Conservation (phyloP, 2,113 vertebrate genomes). For the Brienomyrus brachyistius region DNA sequence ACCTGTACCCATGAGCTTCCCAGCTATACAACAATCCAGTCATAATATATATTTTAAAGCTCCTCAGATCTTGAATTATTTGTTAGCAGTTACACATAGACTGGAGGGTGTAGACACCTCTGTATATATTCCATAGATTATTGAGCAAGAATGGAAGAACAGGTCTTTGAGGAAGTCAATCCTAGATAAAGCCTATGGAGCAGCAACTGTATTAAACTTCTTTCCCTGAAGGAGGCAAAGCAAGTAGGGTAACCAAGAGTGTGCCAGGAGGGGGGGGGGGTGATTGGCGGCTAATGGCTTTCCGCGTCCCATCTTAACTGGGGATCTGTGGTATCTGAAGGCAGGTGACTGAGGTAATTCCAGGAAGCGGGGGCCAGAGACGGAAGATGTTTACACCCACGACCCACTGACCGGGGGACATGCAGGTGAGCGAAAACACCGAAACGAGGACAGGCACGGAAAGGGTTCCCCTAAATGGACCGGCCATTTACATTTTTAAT, state of each 20-base stretch:
- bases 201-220: neutral
- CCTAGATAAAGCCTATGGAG: neutral
- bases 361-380: neutral
- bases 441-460: neutral
- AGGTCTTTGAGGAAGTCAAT: neutral
- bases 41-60: neutral
- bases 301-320: slow-evolving; percentile 69
- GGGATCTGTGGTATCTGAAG: slow-evolving; percentile 69
- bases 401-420: slow-evolving; percentile 20
- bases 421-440: neutral
- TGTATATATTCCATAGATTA: neutral
- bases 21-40: neutral
- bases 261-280: slow-evolving; percentile 29
- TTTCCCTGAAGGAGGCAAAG: neutral
- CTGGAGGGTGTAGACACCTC: neutral
- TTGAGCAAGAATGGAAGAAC: neutral
- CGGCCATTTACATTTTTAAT: neutral
- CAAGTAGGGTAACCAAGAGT: neutral
- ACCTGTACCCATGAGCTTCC: neutral
- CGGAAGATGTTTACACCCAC: slow-evolving; percentile 45
- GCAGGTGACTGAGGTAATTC: slow-evolving; percentile 59
- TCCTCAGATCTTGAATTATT: neutral
- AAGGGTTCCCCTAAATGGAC: neutral
- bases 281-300: slow-evolving; percentile 78
- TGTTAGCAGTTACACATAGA: neutral